Evolutionary conservation across 2,888 invertebrate genomes (phyloP), one percentile per base, ranked within the genome.

Genomic region (Hyles lineata): DNA sequence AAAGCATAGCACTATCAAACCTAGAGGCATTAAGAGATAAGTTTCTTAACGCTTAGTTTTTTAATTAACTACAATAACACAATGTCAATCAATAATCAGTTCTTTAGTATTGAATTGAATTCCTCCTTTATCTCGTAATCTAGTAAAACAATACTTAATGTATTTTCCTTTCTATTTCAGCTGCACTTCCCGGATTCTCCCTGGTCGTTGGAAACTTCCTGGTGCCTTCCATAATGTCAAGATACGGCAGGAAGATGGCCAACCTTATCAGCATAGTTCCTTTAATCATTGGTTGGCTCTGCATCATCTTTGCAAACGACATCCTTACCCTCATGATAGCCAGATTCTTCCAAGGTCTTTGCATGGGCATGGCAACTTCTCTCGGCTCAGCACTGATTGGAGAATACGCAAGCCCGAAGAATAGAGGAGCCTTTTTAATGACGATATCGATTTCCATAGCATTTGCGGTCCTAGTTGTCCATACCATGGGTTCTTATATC

Each of bases 351-450:
- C 92, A 92, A 77, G 95, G 95, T 71, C 75, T 95, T 70, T 88
- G 92, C 67, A 91, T 93, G 83, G 96, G 96, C 0, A 89, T 96
- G 84, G 85, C 93, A 5, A 90, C 95, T 0, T 87, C 95, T 0
- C 76, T 95, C 0, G 90, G 90, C 0, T 91, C 95, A 0, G 92
- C 95, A 0, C 90, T 95, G 62, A 93, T 95, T 17, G 95, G 95
- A 69, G 96, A 96, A 85, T 95, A 93, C 62, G 92, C 94, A 6
- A 94, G 95, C 63, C 96, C 95, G 0, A 93, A 89, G 69, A 93
- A 96, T 70, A 90, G 97, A 71, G 96, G 96, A 21, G 91, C 95
- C 0, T 92, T 96, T 23, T 88, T 96, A 50, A 95, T 96, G 70
- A 93, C 94, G 0, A 95, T 96, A n/a, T 95, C 96, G 0, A 85